Evolutionary conservation across 2,797 vertebrate species (phyloP).

Genomic region (Hoplostethus mediterraneus): DNA sequence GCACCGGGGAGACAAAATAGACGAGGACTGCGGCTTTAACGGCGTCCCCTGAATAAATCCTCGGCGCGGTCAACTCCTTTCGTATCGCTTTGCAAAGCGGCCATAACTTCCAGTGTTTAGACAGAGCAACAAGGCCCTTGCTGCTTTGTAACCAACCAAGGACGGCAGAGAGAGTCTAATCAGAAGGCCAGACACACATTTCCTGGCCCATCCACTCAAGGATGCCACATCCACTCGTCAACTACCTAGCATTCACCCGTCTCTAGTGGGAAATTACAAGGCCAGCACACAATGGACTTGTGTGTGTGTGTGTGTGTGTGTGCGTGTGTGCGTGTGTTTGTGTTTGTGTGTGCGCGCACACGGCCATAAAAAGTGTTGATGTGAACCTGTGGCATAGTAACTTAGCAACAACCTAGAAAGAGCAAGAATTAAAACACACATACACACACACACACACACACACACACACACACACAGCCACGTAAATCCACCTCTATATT

Average conservation of each 20-base stretch:
- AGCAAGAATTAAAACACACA: conserved; percentile 47
- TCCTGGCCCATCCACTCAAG: neutral
- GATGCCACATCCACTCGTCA: conserved; percentile 39
- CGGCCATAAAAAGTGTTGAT: conserved; percentile 62
- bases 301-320: conserved; percentile 23
- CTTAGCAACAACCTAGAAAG: conserved; percentile 63
- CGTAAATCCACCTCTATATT: conserved; percentile 51
- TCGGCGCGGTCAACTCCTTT: too few species aligned
- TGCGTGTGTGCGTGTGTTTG: conserved; percentile 34
- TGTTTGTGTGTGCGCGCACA: conserved; percentile 21
- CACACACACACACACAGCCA: conserved; percentile 17
- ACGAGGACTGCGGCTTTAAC: too few species aligned
- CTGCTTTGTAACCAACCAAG: neutral
- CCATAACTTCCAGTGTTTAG: too few species aligned
- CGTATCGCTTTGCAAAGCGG: too few species aligned
- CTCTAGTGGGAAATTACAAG: conserved; percentile 62
- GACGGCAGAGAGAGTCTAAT: conserved; percentile 10
- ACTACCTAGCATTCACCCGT: conserved; percentile 22
- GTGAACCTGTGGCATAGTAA: conserved; percentile 52
- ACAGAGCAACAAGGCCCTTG: too few species aligned
- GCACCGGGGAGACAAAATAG: too few species aligned
- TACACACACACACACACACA: conserved; percentile 26
- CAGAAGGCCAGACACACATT: conserved; percentile 37
- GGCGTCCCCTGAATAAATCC: too few species aligned
- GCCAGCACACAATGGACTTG: conserved; percentile 30